Evolutionary conservation across 2,888 invertebrate species (phyloP).

Genomic region (Trichopoda pennipes): DNA sequence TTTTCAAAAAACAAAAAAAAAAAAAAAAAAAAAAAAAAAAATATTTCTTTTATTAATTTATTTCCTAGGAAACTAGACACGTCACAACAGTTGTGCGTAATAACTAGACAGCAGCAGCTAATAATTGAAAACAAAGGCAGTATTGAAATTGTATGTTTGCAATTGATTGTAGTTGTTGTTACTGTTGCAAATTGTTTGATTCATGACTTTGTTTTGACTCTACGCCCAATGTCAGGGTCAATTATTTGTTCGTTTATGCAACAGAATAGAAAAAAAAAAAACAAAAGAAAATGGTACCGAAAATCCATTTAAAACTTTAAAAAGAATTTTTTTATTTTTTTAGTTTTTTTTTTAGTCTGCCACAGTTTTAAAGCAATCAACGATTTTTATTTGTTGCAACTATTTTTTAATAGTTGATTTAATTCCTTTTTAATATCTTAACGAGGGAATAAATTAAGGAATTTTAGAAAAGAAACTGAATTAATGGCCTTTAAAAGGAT

Average conservation of each 20-base stretch:
- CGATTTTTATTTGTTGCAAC: background rate
- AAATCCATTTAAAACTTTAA: conserved; percentile 30
- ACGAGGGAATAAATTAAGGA: no score
- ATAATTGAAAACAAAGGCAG: background rate
- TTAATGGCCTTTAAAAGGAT: no score
- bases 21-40: conserved; percentile 34
- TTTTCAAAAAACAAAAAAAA: background rate
- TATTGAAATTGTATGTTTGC: conserved; percentile 6
- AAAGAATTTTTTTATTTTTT: conserved; percentile 47
- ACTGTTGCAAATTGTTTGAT: conserved; percentile 2
- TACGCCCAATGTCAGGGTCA: conserved; percentile 63
- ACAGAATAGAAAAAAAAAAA: no score
- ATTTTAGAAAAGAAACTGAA: no score
- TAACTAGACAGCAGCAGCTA: conserved; percentile 16
- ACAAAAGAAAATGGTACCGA: no score
- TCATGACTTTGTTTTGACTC: background rate
- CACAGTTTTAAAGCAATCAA: background rate
- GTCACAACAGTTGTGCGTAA: conserved; percentile 49
- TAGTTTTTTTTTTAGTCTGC: conserved; percentile 51
- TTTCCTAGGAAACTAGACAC: conserved; percentile 61
- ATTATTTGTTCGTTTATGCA: conserved; percentile 50
- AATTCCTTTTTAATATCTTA: background rate
- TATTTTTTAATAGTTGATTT: background rate
- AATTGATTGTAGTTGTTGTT: conserved; percentile 13
- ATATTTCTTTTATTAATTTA: conserved; percentile 11